phyloP scores from a whole-genome alignment of 2,888 invertebrate species.

The Lordiphosa andalusiaca region DNA sequence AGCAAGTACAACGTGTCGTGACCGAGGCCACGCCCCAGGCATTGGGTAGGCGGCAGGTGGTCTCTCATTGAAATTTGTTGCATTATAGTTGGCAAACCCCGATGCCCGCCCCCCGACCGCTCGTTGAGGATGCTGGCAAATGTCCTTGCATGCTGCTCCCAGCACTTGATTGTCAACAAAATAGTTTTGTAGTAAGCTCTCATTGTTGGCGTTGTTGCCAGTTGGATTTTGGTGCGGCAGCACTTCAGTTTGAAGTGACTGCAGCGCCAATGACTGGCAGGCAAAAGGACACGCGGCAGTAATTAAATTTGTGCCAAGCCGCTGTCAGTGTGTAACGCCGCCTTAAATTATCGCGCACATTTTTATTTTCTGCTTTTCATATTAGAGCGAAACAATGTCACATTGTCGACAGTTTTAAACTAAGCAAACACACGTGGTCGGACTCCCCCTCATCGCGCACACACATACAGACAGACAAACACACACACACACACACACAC shows the following conservation, averaged over 20 bases:
- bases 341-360: constrained; percentile 42
- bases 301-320: constrained; percentile 56
- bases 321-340: constrained; percentile 10
- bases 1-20: constrained; percentile 48
- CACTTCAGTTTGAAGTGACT: constrained; percentile 65
- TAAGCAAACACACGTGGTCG: constrained; percentile 34
- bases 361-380: constrained; percentile 32
- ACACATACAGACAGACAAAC: no score
- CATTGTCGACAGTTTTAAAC: constrained; percentile 45
- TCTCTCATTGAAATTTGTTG: constrained; percentile 69
- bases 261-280: constrained; percentile 46
- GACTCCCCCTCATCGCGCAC: background rate
- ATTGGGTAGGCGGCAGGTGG: constrained; percentile 24
- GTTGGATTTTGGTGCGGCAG: constrained; percentile 22
- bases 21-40: constrained; percentile 57
- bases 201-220: constrained; percentile 20
- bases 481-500: constrained; percentile 2
- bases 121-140: constrained; percentile 41
- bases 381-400: constrained; percentile 60
- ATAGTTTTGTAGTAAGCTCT: constrained; percentile 57
- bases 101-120: background rate
- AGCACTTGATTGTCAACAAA: constrained; percentile 72
- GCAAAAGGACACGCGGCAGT: constrained; percentile 62
- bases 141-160: constrained; percentile 57
- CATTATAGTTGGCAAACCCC: constrained; percentile 50